Evolutionary conservation across 2,113 vertebrate genomes (phyloP), one percentile per base, ranked within the genome.

Genomic region (Atlantisia rogersi): DNA sequence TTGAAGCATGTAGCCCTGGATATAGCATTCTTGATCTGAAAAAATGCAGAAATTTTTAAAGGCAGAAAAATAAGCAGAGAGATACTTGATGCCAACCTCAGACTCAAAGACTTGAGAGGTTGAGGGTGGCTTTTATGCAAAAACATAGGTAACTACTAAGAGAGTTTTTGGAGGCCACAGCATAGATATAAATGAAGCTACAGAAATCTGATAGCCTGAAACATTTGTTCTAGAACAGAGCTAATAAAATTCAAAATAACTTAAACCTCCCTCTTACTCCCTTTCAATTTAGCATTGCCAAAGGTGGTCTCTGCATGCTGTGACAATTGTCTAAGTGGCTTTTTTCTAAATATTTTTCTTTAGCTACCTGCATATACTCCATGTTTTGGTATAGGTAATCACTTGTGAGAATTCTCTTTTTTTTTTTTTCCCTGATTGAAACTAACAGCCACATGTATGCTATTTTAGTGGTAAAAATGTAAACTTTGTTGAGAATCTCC

Each of bases 271-370:
- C 6, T 29, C 25, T 20, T 22, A 2, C 4, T 64, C 32, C 63
- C 18, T 73, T 97, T 85, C 85, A 83, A 29, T 73, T 94, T 86
- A 83, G 11, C 63, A 92, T 89, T 92, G 32, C 50, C 82, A 88
- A 93, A 32, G 31, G 60, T 85, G 46, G 50, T 93, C 59, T 95
- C 64, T 76, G 24, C 42, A 91, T 37, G 92, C 35, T 80, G 29
- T 31, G 55, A 86, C 68, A 95, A 39, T 96, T 82, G 15, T 53
- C 91, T 91, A 25, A 71, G n/a, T 80, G 53, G 25, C 31, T 95
- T 87, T 93, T 92, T 48, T 88, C 80, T 93, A 62, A 95, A 32
- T 91, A 90, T 89, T 96, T 98, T 95, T 94, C 77, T 92, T 91
- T 70, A 90, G 28, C 62, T 95, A 87, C 55, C 70, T 64, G 62